phyloP scores from a whole-genome alignment of 2,888 invertebrate genomes.

The Laothoe populi region DNA sequence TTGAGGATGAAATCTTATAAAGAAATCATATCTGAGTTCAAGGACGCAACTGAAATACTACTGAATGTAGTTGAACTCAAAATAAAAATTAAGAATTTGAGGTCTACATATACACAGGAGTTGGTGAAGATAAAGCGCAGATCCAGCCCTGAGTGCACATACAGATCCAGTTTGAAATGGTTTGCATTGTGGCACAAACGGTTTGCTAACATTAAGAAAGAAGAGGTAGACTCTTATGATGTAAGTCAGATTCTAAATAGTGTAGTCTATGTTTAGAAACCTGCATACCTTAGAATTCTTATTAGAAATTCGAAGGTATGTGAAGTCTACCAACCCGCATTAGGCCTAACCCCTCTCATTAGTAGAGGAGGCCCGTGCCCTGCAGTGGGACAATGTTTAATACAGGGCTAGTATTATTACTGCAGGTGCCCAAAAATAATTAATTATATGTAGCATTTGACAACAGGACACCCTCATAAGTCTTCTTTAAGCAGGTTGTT shows the following conservation, averaged over 20 bases:
- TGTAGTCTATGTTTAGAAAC: too few species aligned
- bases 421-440: too few species aligned
- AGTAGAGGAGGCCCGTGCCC: too few species aligned
- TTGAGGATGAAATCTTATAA: slow-evolving; percentile 61
- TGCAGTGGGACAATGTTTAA: too few species aligned
- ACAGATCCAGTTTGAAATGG: slow-evolving; percentile 65
- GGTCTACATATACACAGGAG: slow-evolving; percentile 67
- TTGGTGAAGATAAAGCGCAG: slow-evolving; percentile 61
- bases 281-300: too few species aligned
- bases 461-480: too few species aligned
- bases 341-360: too few species aligned
- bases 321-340: too few species aligned
- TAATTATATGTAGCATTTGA: too few species aligned
- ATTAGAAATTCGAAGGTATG: too few species aligned
- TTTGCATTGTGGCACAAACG: slow-evolving; percentile 61
- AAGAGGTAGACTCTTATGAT: slow-evolving; percentile 20
- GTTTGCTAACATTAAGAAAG: slow-evolving; percentile 27
- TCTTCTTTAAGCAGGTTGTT: too few species aligned
- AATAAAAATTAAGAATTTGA: slow-evolving; percentile 63
- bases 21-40: slow-evolving; percentile 58
- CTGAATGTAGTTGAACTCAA: slow-evolving; percentile 57
- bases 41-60: slow-evolving; percentile 56
- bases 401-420: too few species aligned
- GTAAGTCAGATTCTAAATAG: slow-evolving; percentile 34
- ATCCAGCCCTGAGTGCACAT: slow-evolving; percentile 50